A percentile compares a stretch with the other conserved stretches of the same genome.
Conservation (phyloP, 2,797 vertebrate species). For the Eutrigla gurnardus region DNA sequence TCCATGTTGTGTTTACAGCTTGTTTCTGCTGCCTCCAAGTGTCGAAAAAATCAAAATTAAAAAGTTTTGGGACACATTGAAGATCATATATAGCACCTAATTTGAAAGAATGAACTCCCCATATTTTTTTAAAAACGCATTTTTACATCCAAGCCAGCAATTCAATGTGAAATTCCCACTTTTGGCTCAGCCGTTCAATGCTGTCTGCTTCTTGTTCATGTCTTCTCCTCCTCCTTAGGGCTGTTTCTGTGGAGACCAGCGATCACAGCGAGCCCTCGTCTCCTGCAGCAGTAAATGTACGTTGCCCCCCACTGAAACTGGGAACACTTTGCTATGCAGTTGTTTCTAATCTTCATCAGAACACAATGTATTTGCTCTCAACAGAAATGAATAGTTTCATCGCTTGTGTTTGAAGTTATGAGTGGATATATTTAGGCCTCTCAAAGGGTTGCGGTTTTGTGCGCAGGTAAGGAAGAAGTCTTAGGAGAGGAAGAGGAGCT, state of each 20-base stretch:
- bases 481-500: slow-evolving; percentile 12
- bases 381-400: slow-evolving; percentile 66
- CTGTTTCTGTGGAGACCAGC: slow-evolving; percentile 51
- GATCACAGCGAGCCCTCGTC: slow-evolving; percentile 34
- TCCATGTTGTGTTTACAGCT: background rate
- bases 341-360: slow-evolving; percentile 74
- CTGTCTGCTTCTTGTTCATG: slow-evolving; percentile 23
- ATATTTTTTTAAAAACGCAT: background rate
- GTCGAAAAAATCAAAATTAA: background rate
- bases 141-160: background rate
- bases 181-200: slow-evolving; percentile 25
- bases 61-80: background rate
- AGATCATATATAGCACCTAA: background rate
- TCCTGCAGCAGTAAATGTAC: slow-evolving; percentile 45
- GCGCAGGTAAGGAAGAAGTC: slow-evolving; percentile 36
- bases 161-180: slow-evolving; percentile 12
- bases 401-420: slow-evolving; percentile 58
- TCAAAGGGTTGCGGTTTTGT: slow-evolving; percentile 24
- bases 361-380: slow-evolving; percentile 62
- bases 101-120: background rate
- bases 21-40: slow-evolving; percentile 1
- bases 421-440: slow-evolving; percentile 45
- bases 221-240: slow-evolving; percentile 27
- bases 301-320: slow-evolving; percentile 39
- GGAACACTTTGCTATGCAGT: slow-evolving; percentile 72